Evolutionary conservation across 2,797 vertebrate species (phyloP), one percentile per base, ranked within the genome.

Genomic region (Balearica regulorum): DNA sequence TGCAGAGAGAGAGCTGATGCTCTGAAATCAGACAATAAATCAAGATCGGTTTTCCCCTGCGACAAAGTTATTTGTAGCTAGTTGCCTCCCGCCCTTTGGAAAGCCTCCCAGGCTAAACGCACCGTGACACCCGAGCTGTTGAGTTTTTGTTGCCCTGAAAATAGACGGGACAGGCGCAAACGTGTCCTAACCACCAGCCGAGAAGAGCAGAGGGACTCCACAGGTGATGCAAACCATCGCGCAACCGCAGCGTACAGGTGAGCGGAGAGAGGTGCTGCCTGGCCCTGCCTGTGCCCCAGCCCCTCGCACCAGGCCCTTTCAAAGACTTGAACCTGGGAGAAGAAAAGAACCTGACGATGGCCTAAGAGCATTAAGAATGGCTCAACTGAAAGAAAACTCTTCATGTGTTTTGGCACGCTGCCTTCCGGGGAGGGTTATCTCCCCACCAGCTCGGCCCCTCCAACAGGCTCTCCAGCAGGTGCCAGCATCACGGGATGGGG

Each of bases 161-260:
- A 83, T 3, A 61, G 31, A 87, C 22, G 79, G 16, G 5, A 33
- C 18, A 60, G 39, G 24, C 16, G 7, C 12, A 75, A 87, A 44
- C 1, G 2, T 2, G 8, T 39, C 57, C 55, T 55, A 68, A 49
- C 16, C 60, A 78, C 16, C 14, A 87, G 49, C n/a, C 11, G 4
- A 83, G 64, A 89, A 29, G 8, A 77, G 41, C 65, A 83, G 29
- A 48, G 13, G 33, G 35, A 14, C 46, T 55, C 57, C 64, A 69
- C 46, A 64, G 33, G 21, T 17, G 48, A 73, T 6, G 9, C 8
- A 72, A 91, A 69, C 37, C 21, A 13, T 21, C 54, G 13, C 0
- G 5, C 43, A 88, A 18, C 16, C 3, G 0, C 1, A 1, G 29
- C 2, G 0, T 4, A 33, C 2, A 53, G 28, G 35, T 3, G 3